Conservation (phyloP, 2,113 vertebrate genomes). For the Podarcis cretensis region DNA sequence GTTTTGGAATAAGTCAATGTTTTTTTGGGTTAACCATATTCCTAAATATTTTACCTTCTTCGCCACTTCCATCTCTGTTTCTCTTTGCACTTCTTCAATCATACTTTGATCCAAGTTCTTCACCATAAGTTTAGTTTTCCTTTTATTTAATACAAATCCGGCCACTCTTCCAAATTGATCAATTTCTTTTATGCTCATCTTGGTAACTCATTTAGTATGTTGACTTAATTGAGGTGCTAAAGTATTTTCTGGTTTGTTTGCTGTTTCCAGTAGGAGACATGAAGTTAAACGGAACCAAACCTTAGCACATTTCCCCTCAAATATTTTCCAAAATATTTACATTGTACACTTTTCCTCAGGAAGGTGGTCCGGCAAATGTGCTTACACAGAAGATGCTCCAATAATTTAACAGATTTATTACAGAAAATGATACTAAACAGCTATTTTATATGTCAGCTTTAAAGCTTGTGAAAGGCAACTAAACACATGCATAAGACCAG, state of each 20-base stretch:
- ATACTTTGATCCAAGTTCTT: too few species aligned
- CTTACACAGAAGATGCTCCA: conserved; percentile 38
- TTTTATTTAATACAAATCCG: too few species aligned
- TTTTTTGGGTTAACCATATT: too few species aligned
- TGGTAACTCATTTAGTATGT: conserved; percentile 40
- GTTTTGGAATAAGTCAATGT: too few species aligned
- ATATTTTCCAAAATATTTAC: conserved; percentile 29
- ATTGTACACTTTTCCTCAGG: conserved; percentile 25
- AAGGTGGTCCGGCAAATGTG: conserved; percentile 22
- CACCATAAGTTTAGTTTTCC: too few species aligned
- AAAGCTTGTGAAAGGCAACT: conserved; percentile 56
- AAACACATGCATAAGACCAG: conserved; percentile 26
- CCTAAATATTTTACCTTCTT: too few species aligned
- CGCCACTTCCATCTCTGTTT: too few species aligned
- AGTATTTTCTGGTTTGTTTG: conserved; percentile 18
- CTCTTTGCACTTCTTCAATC: too few species aligned
- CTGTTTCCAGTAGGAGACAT: conserved; percentile 6
- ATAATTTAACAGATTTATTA: conserved; percentile 55
- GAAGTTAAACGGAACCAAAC: conserved; percentile 37
- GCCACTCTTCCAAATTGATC: too few species aligned
- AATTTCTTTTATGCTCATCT: too few species aligned
- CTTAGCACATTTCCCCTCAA: background rate
- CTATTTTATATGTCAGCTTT: conserved; percentile 42
- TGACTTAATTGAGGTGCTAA: conserved; percentile 41
- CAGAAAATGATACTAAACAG: conserved; percentile 30